Evolutionary conservation across 1,140 invertebrate genomes (phyloP), one percentile per base, ranked within the genome.

Genomic region (Hyles vespertilio): DNA sequence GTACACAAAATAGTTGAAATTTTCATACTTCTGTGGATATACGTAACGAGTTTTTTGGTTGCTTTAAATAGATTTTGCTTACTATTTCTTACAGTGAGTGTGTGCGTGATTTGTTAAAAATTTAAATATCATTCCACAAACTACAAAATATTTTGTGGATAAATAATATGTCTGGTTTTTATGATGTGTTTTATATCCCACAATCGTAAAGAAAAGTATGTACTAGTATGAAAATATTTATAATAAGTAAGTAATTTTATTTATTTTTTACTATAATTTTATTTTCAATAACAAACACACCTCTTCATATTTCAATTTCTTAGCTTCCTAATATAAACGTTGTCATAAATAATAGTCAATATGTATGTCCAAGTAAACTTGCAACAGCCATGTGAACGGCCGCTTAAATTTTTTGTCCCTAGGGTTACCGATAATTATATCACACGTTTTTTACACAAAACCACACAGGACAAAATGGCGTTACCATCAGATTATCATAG

Each of bases 401-500:
- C 32, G 56, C 58, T 68, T 49, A 71, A 12, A 58, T 77, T 83
- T 85, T 84, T 83, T 81, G 65, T 76, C 58, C 56, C 40, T 61
- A 79, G 69, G 60, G 72, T 77, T 80, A 76, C 69, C 74, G 79
- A 87, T 87, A 84, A 85, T 83, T 81, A 81, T 85, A 80, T 87
- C 84, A 87, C 82, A 84, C 77, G 65, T 87, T 87, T 87, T 88
- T 88, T 82, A 72, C 62, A 69, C 58, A 64, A 84, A 88, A 84
- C 85, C 85, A 88, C 85, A 88, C 85, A 86, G 77, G 78, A 86
- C 85, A 88, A 86, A 86, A 88, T 85, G 74, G 83, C 83, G 83
- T 86, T 86, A 86, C 83, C 74, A 83, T 88, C 83, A 85, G 85
- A 86, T 88, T 88, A 88, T 78, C 77, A 80, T 71, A 81, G 74